A percentile compares a stretch with the other conserved stretches of the same genome.
Conservation (phyloP, 2,113 vertebrate species). For the Ceratotherium simum region DNA sequence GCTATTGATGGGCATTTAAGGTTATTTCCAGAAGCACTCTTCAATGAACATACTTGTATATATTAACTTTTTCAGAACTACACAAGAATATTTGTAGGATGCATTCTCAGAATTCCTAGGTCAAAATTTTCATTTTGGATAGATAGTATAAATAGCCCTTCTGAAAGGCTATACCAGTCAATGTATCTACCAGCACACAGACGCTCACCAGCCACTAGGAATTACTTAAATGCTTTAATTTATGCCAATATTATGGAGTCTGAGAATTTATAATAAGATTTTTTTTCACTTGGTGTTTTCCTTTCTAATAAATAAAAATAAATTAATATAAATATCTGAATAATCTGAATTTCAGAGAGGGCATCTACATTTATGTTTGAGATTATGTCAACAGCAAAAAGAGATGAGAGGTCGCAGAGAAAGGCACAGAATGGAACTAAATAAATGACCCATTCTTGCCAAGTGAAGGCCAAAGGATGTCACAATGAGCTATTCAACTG, state of each 20-base stretch:
- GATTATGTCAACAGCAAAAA: neutral
- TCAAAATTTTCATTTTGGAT: neutral
- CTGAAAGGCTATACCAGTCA: neutral
- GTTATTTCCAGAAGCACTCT: neutral
- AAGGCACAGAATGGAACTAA: neutral
- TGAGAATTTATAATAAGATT: neutral
- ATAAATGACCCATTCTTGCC: neutral
- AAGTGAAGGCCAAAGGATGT: neutral
- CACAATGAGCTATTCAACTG: neutral
- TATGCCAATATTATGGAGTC: neutral
- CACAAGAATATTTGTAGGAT: neutral
- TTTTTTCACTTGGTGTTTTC: neutral
- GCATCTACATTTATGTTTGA: neutral
- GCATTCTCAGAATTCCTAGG: neutral
- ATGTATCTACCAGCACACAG: neutral
- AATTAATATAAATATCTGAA: neutral
- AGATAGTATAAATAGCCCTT: neutral
- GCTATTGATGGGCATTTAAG: neutral
- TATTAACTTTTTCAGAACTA: neutral
- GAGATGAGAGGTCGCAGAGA: neutral
- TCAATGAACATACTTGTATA: neutral
- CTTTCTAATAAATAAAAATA: constrained; percentile 8
- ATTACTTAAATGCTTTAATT: neutral
- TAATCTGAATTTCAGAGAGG: neutral
- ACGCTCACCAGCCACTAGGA: neutral